Base-by-base conservation (phyloP, 2,113 vertebrate genomes). In the Murina feae region DNA sequence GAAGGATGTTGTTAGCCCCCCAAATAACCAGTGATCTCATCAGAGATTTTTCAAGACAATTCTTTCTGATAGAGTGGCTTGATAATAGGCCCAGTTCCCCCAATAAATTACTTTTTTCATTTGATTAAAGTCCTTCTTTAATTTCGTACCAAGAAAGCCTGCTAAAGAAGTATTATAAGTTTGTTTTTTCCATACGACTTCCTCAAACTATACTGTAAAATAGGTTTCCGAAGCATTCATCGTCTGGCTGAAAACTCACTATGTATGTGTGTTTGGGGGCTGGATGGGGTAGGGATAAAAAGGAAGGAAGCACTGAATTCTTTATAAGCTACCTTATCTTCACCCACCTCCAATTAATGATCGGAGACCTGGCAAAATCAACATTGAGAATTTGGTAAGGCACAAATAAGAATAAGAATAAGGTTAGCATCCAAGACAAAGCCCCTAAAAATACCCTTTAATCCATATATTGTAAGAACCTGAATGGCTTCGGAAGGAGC, bases 91-190 rank as follows among this genome's bases (percentile, higher is more conserved):
- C 51, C 49, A 79, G 30, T 86, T 18, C 37, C 21, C 21, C n/a
- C 65, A 63, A 90, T 79, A 88, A 68, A 90, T 17, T 80, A 20
- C 23, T 49, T 76, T 83, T 32, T 71, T 42, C 58, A 79, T 74
- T 94, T 94, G 63, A 84, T 81, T 94, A 80, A 96, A 80, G 37
- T 63, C 90, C 84, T 93, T 86, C 51, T 93, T 58, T 68, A 90
- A 71, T 83, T 89, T 89, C 37, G 42, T 32, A 79, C 47, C 78
- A 90, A 92, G 42, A 72, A 75, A 88, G 71, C 12, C 81, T 89
- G 88, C 83, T 76, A 71, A 93, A 92, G 63, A 87, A 63, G 30
- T 6, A 74, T 75, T 58, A 47, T 23, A 63, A 17, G 79, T 60
- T 37, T n/a, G 32, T 76, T 84, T 87, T 69, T 51, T 92, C 82